Evolutionary conservation across 2,797 vertebrate species (phyloP), one percentile per base, ranked within the genome.

Genomic region (Netta rufina): DNA sequence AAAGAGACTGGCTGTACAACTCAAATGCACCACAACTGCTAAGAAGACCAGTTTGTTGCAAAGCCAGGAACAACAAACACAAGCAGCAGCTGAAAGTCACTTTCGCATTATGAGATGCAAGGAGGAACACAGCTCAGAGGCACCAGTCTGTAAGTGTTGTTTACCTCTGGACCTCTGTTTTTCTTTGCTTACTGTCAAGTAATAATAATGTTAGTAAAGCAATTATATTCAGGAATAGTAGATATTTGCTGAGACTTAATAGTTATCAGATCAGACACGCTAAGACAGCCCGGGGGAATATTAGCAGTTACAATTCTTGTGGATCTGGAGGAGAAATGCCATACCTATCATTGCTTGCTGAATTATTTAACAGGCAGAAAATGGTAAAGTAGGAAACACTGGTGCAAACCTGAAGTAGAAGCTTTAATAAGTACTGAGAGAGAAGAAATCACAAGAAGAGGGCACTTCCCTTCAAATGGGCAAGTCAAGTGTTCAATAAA

Each of bases 101-200:
- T 75, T 78, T 75, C 30, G 30, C 45, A 20, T 41, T 0, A 2
- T 1, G 19, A 72, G 41, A 41, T 83, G 65, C 30, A 82, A 41
- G 43, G 64, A 38, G 33, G 33, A 72, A 82, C 58, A 13, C 13
- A 43, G 72, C 24, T 9, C 14, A 41, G 66, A 79, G 66, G 64
- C 76, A 51, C 16, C 41, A 49, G 60, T 6, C 45, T 70, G 14
- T 0, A 39, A 85, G 33, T 32, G 74, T 5, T 90, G 60, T 92
- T 95, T 89, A 82, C 67, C 86, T 87, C 70, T 87, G 88, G 70
- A 62, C 61, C 85, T 73, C 78, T 88, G 73, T 56, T 91, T 92
- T 62, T 10, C 74, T 82, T 89, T 76, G 74, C 77, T 87, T 73
- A 82, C 32, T 82, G 56, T 36, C 16, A 75, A 60, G 51, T 66